Evolutionary conservation across 92 coral and sea anemone genomes (phyloP), one percentile per base, ranked within the genome.

Genomic region (Paramuricea clavata): DNA sequence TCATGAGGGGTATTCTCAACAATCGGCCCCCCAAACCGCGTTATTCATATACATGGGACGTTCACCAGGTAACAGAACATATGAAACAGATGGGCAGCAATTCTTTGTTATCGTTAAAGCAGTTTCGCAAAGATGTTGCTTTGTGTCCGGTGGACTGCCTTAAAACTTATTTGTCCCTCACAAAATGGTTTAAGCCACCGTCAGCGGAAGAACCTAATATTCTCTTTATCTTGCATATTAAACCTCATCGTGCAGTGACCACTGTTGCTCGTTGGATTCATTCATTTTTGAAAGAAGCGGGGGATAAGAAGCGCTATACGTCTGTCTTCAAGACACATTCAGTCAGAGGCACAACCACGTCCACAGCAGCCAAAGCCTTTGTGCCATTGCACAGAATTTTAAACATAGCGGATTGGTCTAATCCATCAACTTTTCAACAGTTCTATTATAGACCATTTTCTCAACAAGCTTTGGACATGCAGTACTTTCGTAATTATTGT

Each of bases 351-450:
- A n/a, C n/a, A n/a, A n/a, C n/a, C n/a, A n/a, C n/a, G n/a, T n/a
- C 91, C 7, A 89, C 81, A n/a, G 88, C 88, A 0, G 82, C 85
- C 16, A 85, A 85, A 73, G 76, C 86, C 33, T 54, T 74, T 21
- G 75, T 85, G 42, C 88, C 90, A 2, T 26, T 92, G 27, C 61
- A 68, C 12, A 90, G 81, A 12, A 88, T 85, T 16, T 52, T 83
- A 39, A 25, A 78, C 7, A 76, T 84, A 61, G 91, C 94, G 0
- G 87, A 91, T 78, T 88, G 92, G 94, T 83, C 84, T n/a, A 49
- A 62, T 32, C 21, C 32, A 3, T 47, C 64, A 17, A 70, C 70
- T 1, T 52, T 85, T 56, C 49, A 26, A 28, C 68, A 60, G 68
- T 60, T 60, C 15, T 60, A 57, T 57, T 57, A 19, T 26, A 60